A percentile compares a stretch with the other conserved stretches of the same genome.
Conservation (phyloP, 2,888 invertebrate genomes). For the Exocentrus adspersus region DNA sequence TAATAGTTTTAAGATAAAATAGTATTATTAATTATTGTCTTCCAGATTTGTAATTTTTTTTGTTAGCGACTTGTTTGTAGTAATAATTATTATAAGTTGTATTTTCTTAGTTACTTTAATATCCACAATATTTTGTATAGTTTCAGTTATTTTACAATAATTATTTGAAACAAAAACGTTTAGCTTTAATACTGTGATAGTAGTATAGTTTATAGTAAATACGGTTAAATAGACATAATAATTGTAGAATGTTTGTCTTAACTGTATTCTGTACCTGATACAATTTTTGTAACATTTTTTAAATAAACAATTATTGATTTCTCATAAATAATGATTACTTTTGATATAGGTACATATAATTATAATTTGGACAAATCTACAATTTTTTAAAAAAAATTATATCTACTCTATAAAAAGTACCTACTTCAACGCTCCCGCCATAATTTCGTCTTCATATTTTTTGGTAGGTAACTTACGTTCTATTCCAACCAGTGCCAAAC, state of each 20-base stretch:
- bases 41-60: conserved; percentile 31
- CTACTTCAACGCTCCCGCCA: too few species aligned
- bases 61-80: not conserved
- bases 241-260: too few species aligned
- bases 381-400: too few species aligned
- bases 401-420: too few species aligned
- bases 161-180: conserved; percentile 21
- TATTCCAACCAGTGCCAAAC: too few species aligned
- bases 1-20: conserved; percentile 6
- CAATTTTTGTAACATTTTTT: conserved; percentile 29
- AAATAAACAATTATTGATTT: not conserved
- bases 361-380: too few species aligned
- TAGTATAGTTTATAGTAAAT: conserved; percentile 24
- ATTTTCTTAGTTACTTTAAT: conserved; percentile 23
- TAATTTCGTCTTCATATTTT: too few species aligned
- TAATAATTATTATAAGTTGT: too few species aligned
- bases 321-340: too few species aligned
- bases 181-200: conserved; percentile 62
- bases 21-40: conserved; percentile 34
- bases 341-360: too few species aligned
- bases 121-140: conserved; percentile 25
- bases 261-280: conserved; percentile 50
- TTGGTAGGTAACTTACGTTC: too few species aligned
- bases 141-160: conserved; percentile 25
- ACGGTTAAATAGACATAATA: too few species aligned